Base-by-base conservation (phyloP, 1,140 invertebrate species). In the Papilio polyxenes region DNA sequence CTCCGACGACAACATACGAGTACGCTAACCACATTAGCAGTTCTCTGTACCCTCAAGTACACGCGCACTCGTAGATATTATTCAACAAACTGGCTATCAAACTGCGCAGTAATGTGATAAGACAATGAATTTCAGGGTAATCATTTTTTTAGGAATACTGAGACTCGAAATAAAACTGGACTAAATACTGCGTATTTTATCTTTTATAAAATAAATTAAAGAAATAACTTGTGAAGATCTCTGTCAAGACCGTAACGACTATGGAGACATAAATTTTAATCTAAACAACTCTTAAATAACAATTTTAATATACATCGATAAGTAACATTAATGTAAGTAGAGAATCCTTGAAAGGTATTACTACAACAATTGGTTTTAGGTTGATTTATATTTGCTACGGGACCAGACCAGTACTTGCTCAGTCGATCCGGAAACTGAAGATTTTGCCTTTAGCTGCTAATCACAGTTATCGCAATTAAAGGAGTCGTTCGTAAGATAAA, bases 401-500 rank as follows among this genome's bases (percentile, higher is more conserved):
- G 8, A 40, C 74, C 48, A 11, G 10, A 40, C 74, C 20, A 4
- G 17, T 40, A 48, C 48, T 62, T 13, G 15, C 17, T 79, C 23
- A 59, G n/a, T 79, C 37, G 23, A 79, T 15, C 56, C 53, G 77
- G 56, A 79, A 79, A 59, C 53, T 40, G 13, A 77, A 53, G 20
- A 31, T 53, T 77, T 53, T 77, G 3, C n/a, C 10, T 15, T 77
- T 77, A 15, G 4, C 44, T 49, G 49, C 72, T 79, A 81, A 82
- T 80, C 69, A 72, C 80, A 44, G 53, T 82, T 85, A 86, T 83
- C 82, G 81, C 82, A 85, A 85, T 87, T 82, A 81, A 84, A 83
- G 83, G 75, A 80, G 62, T 44, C 78, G 40, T 69, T 85, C 84
- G 83, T 85, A 82, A 88, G 88, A 89, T 90, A 89, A 86, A 86